Conservation (phyloP, 2,888 invertebrate species). For the Pasiphila rectangulata region DNA sequence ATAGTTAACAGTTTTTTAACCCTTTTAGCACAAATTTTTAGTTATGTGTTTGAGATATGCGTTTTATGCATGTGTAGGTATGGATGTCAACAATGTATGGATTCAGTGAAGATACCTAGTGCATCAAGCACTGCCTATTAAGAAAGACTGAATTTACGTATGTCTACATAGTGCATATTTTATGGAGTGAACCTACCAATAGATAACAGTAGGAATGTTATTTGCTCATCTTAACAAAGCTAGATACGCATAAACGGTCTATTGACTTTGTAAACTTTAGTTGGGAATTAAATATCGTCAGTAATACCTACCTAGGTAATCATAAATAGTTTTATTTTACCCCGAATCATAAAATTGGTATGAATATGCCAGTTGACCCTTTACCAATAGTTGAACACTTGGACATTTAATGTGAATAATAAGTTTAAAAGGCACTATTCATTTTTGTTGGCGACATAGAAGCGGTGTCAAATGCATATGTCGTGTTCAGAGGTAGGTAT, state of each 20-base stretch:
- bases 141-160: slow-evolving; percentile 76
- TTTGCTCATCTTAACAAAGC: slow-evolving; percentile 71
- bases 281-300: slow-evolving; percentile 46
- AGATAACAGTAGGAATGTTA: slow-evolving; percentile 40
- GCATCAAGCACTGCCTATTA: slow-evolving; percentile 48
- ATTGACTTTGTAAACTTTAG: slow-evolving; percentile 67
- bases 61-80: slow-evolving; percentile 37
- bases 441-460: too few species aligned
- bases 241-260: slow-evolving; percentile 68
- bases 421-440: too few species aligned
- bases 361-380: too few species aligned
- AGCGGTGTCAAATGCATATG: too few species aligned
- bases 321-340: not conserved
- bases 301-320: slow-evolving; percentile 29
- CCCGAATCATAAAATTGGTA: too few species aligned
- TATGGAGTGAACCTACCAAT: slow-evolving; percentile 33
- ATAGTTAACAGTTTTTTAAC: not conserved
- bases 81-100: slow-evolving; percentile 41
- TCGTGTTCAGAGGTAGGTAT: too few species aligned
- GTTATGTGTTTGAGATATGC: slow-evolving; percentile 24
- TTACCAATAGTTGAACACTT: too few species aligned
- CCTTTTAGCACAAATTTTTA: slow-evolving; percentile 18
- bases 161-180: slow-evolving; percentile 51
- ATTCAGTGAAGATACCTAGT: slow-evolving; percentile 35
- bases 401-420: too few species aligned